A percentile compares a stretch with the other conserved stretches of the same genome.
Conservation (phyloP, 1,140 invertebrate species). For the Cepaea nemoralis region DNA sequence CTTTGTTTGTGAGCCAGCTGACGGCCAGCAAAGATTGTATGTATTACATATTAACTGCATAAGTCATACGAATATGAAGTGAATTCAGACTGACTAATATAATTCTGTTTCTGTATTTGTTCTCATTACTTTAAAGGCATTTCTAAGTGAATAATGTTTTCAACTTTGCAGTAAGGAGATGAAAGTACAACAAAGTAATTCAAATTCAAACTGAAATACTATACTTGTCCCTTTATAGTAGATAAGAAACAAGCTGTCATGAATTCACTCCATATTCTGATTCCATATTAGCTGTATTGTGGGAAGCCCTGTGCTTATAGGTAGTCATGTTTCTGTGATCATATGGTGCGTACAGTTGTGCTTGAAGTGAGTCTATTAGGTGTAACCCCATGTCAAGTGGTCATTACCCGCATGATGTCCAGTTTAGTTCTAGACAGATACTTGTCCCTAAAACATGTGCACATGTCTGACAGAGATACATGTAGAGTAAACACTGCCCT, state of each 20-base stretch:
- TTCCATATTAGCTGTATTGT: neutral
- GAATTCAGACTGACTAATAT: constrained; percentile 9
- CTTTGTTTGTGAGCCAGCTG: constrained; percentile 48
- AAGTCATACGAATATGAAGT: constrained; percentile 1
- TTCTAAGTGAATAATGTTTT: neutral
- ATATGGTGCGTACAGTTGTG: neutral
- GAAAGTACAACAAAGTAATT: neutral
- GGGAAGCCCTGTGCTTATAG: neutral
- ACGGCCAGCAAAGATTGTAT: constrained; percentile 50
- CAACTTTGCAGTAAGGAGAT: neutral
- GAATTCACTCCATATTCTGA: constrained; percentile 8
- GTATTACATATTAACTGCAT: constrained; percentile 33
- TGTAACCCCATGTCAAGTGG: neutral
- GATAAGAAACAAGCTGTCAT: neutral
- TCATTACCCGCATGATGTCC: neutral
- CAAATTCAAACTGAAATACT: neutral
- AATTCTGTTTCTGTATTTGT: no score
- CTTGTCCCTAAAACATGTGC: no score
- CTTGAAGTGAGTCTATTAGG: neutral
- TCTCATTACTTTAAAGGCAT: no score
- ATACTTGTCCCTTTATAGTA: neutral
- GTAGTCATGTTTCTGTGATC: neutral
- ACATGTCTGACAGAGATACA: no score
- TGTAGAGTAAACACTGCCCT: no score
- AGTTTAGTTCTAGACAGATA: neutral